Base-by-base conservation (phyloP, 1,140 invertebrate species). In the Drosophila nannoptera region DNA sequence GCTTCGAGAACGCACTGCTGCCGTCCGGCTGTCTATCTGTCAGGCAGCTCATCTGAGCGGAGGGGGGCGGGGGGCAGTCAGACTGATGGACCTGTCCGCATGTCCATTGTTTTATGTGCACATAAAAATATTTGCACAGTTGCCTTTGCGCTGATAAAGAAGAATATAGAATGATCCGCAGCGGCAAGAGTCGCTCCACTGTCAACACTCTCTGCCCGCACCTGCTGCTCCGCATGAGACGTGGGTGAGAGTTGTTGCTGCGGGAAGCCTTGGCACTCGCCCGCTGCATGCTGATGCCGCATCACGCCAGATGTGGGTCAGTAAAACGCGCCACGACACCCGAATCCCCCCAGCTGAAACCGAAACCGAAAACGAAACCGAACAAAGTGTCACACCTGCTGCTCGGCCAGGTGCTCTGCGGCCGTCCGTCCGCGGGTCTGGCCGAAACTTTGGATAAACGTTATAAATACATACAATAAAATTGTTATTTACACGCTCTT, bases 401-500 rank as follows among this genome's bases (percentile, higher is more conserved):
- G 53, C 16, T 42, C 43, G 35, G 64, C 32, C 8, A 22, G 14
- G 48, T 50, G 29, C 9, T 31, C 38, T 54, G 48, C 64, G 64
- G 45, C 53, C 52, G 49, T 59, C 38, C 48, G 52, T 61, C 38
- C 33, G 52, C 40, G 40, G 12, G n/a, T 32, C 40, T 38, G 73
- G 70, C 55, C 35, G 56, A 64, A 75, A 68, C 55, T 75, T 82
- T 78, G 75, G 60, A 87, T 81, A 86, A 86, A 86, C 81, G 81
- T 81, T 84, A 77, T 81, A 81, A 61, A 68, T 56, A 61, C 73
- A 73, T 76, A 84, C 78, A 86, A 84, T 84, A 86, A 87, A 86
- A 86, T 70, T 86, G 72, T 86, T 81, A 86, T 87, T 87, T 87
- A 86, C 82, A 87, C 55, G 77, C 52, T 73, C 82, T 74, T 87